phyloP scores from a whole-genome alignment of 2,797 vertebrate species.

The Paedocypris micromegethes region DNA sequence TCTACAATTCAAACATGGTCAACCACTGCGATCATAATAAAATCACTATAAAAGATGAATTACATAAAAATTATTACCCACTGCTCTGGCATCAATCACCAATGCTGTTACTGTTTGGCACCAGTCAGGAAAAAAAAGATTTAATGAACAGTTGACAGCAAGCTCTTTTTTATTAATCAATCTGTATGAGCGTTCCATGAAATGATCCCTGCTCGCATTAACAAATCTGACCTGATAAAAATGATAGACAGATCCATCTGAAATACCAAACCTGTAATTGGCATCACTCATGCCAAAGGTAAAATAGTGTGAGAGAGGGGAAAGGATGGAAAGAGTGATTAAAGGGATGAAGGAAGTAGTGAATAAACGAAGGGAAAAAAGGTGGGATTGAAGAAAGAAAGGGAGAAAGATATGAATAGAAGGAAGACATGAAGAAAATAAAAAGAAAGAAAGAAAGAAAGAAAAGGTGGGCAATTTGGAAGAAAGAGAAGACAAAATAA shows the following conservation, averaged over 20 bases:
- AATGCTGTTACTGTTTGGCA: slow-evolving; percentile 12
- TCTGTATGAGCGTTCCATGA: slow-evolving; percentile 19
- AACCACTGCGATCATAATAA: slow-evolving; percentile 40
- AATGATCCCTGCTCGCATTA: slow-evolving; percentile 30
- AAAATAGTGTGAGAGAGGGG: too few relatives aligned
- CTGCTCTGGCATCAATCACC: slow-evolving; percentile 35
- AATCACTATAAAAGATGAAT: slow-evolving; percentile 25
- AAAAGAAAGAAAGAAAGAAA: too few relatives aligned
- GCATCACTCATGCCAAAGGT: slow-evolving; percentile 11
- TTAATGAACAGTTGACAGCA: slow-evolving; percentile 22
- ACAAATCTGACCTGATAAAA: slow-evolving; percentile 31
- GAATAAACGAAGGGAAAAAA: too few relatives aligned
- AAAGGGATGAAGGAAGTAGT: too few relatives aligned
- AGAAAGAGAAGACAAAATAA: too few relatives aligned
- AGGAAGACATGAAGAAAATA: too few relatives aligned
- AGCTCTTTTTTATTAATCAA: slow-evolving; percentile 39
- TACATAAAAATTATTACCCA: slow-evolving; percentile 32
- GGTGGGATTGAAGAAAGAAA: too few relatives aligned
- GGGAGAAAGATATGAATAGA: too few relatives aligned
- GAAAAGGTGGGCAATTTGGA: too few relatives aligned
- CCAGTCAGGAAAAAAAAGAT: slow-evolving; percentile 28
- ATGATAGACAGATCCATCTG: slow-evolving; percentile 14
- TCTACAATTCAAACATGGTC: slow-evolving; percentile 33
- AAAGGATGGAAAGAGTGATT: too few relatives aligned
- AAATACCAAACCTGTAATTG: slow-evolving; percentile 16